A percentile compares a stretch with the other conserved stretches of the same genome.
Evolutionary conservation across 2,113 vertebrate species (phyloP).

Genomic region (Oxyruncus cristatus): DNA sequence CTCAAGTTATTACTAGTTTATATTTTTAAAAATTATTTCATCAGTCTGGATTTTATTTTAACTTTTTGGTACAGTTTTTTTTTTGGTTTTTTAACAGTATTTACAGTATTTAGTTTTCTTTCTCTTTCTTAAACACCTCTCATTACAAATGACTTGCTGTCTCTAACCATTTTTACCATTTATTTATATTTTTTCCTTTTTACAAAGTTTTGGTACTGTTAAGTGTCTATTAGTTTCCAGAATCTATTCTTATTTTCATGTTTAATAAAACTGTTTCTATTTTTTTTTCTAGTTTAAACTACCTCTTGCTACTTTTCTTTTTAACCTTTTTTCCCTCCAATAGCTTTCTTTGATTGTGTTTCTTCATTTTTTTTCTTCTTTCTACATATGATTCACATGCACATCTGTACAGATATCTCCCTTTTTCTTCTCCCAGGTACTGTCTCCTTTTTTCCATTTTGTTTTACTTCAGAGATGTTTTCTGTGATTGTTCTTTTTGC

Average conservation of each 20-base stretch:
- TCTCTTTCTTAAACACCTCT: not conserved
- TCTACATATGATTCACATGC: not conserved
- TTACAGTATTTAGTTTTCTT: not conserved
- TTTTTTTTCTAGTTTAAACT: not conserved
- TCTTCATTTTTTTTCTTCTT: not conserved
- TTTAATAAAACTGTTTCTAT: not conserved
- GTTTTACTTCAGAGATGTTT: not conserved
- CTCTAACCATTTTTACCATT: not conserved
- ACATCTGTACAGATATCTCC: not conserved
- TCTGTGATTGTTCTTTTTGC: not conserved
- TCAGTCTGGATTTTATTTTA: not conserved
- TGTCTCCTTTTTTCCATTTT: not conserved
- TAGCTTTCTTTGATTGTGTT: not conserved
- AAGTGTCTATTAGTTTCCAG: not conserved
- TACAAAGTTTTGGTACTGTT: not conserved
- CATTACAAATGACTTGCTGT: not conserved
- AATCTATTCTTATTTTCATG: not conserved
- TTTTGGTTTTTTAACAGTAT: too few relatives aligned
- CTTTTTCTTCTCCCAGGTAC: not conserved
- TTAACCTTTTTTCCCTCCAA: not conserved
- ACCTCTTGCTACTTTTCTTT: not conserved
- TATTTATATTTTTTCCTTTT: not conserved
- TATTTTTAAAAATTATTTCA: not conserved
- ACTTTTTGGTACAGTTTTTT: fast-evolving
- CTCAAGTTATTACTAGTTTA: not conserved